Base-by-base conservation (phyloP, 2,888 invertebrate genomes). In the Pherbina coryleti region DNA sequence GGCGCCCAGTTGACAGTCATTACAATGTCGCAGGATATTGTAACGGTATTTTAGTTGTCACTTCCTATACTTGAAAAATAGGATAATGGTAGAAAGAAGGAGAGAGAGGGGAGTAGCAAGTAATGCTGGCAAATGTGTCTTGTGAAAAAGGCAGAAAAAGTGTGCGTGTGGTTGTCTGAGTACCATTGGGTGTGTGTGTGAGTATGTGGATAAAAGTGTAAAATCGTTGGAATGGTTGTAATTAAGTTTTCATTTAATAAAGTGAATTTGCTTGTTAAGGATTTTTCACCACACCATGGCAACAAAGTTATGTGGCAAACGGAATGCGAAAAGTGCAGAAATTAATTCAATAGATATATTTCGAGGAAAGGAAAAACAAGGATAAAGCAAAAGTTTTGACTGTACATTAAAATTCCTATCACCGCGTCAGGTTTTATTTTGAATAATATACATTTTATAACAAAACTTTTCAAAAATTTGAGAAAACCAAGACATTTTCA, bases 201-300 rank as follows among this genome's bases (percentile, higher is more conserved):
- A 3, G 22, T 49, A 1, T 25, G 57, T 28, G 74, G 19, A 19
- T 53, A n/a, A n/a, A 71, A 74, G 74, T 49, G 34, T 49, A 60
- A 73, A 31, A 55, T 74, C 53, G n/a, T 25, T n/a, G 66, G 72
- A 71, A 77, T 37, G 77, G 66, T 34, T 75, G 74, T 72, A 79
- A 79, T 79, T 79, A 79, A 79, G 78, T 79, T 79, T 79, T 79
- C 79, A 79, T 79, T 79, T 78, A 79, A 76, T 78, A 78, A 78
- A 79, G 79, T 79, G 79, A 78, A 67, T 78, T 79, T 76, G 74
- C 79, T 74, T 79, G 79, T 79, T 76, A 62, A 69, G 66, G 66
- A 51, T 31, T 76, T n/a, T 75, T 79, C 53, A 11, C n/a, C 25
- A 2, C 8, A 8, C 51, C 22, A 37, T n/a, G 14, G 31, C 64